Evolutionary conservation across 1,140 invertebrate species (phyloP).

Genomic region (Diorhabda elongata): DNA sequence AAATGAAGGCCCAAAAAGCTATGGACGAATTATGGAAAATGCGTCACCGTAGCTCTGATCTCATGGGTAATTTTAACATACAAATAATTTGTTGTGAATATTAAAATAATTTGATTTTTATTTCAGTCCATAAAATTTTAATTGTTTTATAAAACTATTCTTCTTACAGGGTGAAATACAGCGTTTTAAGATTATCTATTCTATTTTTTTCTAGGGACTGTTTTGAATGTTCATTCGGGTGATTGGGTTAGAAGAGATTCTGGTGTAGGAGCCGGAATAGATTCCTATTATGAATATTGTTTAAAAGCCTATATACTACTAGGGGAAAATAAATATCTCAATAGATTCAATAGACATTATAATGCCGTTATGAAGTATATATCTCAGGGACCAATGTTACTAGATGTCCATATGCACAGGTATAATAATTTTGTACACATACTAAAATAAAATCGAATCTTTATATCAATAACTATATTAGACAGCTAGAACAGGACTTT

Average conservation of each 20-base stretch:
- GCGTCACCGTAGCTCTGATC: constrained; percentile 83
- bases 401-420: constrained; percentile 97
- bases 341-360: constrained; percentile 94
- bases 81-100: not conserved
- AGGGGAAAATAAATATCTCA: constrained; percentile 84
- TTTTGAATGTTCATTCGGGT: constrained; percentile 93
- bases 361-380: constrained; percentile 98
- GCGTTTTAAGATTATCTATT: no score
- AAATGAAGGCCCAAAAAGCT: constrained; percentile 89
- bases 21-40: constrained; percentile 97
- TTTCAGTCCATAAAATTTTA: no score
- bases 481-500: no score
- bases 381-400: constrained; percentile 87
- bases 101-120: no score
- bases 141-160: no score
- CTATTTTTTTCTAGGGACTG: constrained; percentile 52
- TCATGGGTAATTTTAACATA: constrained; percentile 68
- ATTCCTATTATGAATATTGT: constrained; percentile 98
- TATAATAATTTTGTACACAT: not conserved
- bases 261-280: constrained; percentile 97
- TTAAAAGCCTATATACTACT: constrained; percentile 86
- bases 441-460: no score
- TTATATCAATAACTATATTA: no score
- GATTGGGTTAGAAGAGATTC: constrained; percentile 95
- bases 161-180: no score